Evolutionary conservation across 2,797 vertebrate genomes (phyloP).

Genomic region (Dryobates pubescens): DNA sequence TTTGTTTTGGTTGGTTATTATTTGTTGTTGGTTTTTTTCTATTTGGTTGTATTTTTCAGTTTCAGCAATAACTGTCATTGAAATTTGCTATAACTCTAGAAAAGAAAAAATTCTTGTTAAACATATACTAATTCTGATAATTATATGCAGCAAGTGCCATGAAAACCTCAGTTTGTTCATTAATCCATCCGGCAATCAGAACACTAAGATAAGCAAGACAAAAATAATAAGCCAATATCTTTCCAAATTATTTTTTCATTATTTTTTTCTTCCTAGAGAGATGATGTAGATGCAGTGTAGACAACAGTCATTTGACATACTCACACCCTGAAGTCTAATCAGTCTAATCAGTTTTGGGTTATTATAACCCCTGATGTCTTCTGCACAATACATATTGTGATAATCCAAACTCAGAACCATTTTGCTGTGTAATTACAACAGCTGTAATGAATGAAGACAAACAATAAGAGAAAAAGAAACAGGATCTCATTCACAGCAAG

Average conservation of each 20-base stretch:
- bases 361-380: constrained; percentile 7
- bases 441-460: constrained; percentile 42
- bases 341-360: constrained; percentile 8
- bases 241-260: neutral
- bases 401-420: neutral
- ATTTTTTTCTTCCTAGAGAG: neutral
- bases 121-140: neutral
- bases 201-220: constrained; percentile 11
- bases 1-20: no score
- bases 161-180: constrained; percentile 2
- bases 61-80: neutral
- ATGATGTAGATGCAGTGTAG: neutral
- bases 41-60: neutral
- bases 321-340: constrained; percentile 26
- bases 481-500: constrained; percentile 13
- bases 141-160: neutral
- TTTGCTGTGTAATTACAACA: constrained; percentile 31
- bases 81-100: neutral
- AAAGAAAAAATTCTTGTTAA: neutral
- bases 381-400: constrained; percentile 17
- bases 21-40: neutral
- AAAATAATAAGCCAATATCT: neutral
- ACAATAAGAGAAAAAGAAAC: constrained; percentile 13
- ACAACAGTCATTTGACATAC: constrained; percentile 9
- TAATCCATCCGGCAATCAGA: constrained; percentile 29